Conservation (phyloP, 53 echinoderm and acorn worm genomes). For the Zoroaster sp. region DNA sequence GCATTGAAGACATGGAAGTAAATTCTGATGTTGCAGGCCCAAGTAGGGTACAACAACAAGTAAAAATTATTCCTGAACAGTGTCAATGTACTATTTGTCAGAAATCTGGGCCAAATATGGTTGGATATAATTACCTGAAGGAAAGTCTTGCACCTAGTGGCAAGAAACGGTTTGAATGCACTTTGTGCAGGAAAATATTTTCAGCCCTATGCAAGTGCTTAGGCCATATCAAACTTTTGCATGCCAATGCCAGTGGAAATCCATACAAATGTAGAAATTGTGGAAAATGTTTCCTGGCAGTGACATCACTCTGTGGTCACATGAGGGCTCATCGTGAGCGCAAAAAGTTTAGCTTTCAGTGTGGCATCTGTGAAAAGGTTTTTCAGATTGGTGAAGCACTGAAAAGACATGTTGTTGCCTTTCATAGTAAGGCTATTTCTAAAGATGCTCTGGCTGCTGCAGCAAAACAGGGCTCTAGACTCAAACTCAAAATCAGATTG, state of each 20-base stretch:
- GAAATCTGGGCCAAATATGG: conserved; percentile 54
- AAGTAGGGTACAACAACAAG: neutral
- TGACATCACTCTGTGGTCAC: conserved; percentile 44
- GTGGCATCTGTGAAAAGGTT: conserved; percentile 47
- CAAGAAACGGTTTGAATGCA: conserved; percentile 36
- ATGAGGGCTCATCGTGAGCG: conserved; percentile 52
- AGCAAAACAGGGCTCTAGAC: conserved; percentile 19
- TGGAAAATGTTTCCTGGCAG: conserved; percentile 50
- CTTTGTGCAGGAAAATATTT: conserved; percentile 27
- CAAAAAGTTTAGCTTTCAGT: conserved; percentile 54
- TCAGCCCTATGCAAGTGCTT: conserved; percentile 34
- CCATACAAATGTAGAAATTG: conserved; percentile 56
- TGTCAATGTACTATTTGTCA: conserved; percentile 42
- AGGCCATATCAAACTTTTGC: conserved; percentile 26
- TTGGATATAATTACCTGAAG: conserved; percentile 32
- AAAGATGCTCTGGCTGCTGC: conserved; percentile 48
- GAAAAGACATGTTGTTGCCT: conserved; percentile 39
- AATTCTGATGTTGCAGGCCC: conserved; percentile 8
- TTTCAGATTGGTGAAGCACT: conserved; percentile 49
- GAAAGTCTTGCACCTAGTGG: conserved; percentile 21
- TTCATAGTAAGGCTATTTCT: conserved; percentile 41
- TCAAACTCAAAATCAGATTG: conserved; percentile 44
- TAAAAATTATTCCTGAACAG: neutral
- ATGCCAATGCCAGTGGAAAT: conserved; percentile 43
- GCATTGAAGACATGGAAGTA: neutral